Evolutionary conservation across 2,888 invertebrate species (phyloP).

Genomic region (Ectemnius cavifrons): DNA sequence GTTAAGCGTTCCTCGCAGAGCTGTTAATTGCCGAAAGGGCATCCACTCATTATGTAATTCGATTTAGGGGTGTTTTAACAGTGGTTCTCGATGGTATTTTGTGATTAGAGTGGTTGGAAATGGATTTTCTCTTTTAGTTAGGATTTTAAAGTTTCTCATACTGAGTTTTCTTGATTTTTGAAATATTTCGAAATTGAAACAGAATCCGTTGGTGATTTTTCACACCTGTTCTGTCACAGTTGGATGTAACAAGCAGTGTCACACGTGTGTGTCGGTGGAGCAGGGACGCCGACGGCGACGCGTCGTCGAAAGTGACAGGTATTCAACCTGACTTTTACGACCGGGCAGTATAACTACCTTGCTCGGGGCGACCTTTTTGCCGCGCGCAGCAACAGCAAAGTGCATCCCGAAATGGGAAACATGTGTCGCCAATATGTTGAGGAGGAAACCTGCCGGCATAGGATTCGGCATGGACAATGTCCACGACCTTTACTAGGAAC

Average conservation of each 20-base stretch:
- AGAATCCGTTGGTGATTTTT: no score
- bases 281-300: neutral
- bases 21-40: constrained; percentile 20
- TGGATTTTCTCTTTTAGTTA: no score
- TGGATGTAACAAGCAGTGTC: no score
- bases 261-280: constrained; percentile 5
- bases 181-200: no score
- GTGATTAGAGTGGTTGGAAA: neutral
- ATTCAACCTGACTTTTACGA: constrained; percentile 52
- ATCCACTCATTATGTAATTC: constrained; percentile 27
- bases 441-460: constrained; percentile 36
- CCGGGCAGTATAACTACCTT: constrained; percentile 50
- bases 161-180: no score
- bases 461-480: constrained; percentile 34
- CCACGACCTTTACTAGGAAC: constrained; percentile 35
- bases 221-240: no score
- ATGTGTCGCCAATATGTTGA: constrained; percentile 51
- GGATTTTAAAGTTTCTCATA: no score
- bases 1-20: neutral
- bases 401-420: constrained; percentile 49
- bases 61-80: constrained; percentile 15
- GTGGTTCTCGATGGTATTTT: neutral
- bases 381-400: constrained; percentile 24
- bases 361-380: constrained; percentile 42
- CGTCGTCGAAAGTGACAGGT: constrained; percentile 29